These are phyloP conservation scores for Nomada lathburiana DNA, from an alignment of 2,888 invertebrate species.

Conservation along the genomic window DNA sequence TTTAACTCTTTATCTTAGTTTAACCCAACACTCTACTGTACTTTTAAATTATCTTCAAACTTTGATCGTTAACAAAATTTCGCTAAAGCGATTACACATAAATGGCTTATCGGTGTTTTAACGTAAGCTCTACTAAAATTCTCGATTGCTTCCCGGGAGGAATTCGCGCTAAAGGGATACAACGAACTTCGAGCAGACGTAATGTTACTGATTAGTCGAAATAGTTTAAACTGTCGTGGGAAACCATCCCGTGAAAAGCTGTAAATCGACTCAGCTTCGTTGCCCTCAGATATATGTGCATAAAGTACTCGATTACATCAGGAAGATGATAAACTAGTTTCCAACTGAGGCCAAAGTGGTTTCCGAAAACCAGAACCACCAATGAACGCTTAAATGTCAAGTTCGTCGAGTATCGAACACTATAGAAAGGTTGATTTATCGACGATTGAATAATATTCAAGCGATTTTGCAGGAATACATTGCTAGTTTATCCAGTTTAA, in stretches of 20 bases:
- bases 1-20: too few relatives aligned
- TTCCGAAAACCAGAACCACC: constrained; percentile 14
- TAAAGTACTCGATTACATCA: constrained; percentile 40
- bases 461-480: too few relatives aligned
- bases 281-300: constrained; percentile 14
- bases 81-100: background rate
- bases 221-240: constrained; percentile 20
- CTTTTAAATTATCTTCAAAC: too few relatives aligned
- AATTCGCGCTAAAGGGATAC: background rate
- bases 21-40: too few relatives aligned
- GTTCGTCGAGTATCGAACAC: constrained; percentile 5
- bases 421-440: background rate
- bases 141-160: background rate
- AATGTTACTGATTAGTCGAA: constrained; percentile 10
- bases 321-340: constrained; percentile 58
- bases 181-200: background rate
- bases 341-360: constrained; percentile 1
- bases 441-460: background rate
- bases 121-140: background rate
- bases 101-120: background rate
- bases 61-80: background rate
- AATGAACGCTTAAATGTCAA: constrained; percentile 27
- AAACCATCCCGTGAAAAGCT: constrained; percentile 22
- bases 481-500: too few relatives aligned
- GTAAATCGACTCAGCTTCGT: constrained; percentile 33